Evolutionary conservation across 2,888 invertebrate genomes (phyloP), one percentile per base, ranked within the genome.

Genomic region (Conomelus anceps): DNA sequence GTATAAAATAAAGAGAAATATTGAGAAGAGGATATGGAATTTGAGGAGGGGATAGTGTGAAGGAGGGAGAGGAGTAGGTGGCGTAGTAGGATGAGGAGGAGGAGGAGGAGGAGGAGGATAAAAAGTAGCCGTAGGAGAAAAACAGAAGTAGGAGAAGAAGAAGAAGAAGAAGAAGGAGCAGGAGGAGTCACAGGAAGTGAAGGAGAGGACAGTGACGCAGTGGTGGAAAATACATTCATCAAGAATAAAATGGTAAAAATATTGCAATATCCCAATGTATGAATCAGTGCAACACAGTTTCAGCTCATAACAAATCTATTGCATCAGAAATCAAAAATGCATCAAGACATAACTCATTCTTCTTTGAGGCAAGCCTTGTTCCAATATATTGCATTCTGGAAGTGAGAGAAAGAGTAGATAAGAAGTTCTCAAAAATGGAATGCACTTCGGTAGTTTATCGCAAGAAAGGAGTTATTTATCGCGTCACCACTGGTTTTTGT

Each of bases 151-250:
- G 34, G 29, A 88, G 89, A 85, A 23, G 85, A 85, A 89, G 84
- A 88, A 24, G 85, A 85, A 89, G 34, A 88, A 34, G 85, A 88
- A 88, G 89, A 89, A 22, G 84, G 89, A 89, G 89, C 87, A 24
- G 84, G 85, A 24, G 20, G 85, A 86, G 88, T 3, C 34, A 29
- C 92, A 90, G 17, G 17, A 41, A 17, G 41, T 13, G 41, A 41
- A 41, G 41, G 41, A 41, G 41, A 17, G n/a, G n/a, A n/a, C n/a
- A n/a, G n/a, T n/a, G n/a, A n/a, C n/a, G 34, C 11, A 34, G 11
- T 9, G 34, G 13, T 34, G 11, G 34, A 34, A 13, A 17, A 17
- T 13, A 17, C 34, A 4, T 34, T 17, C 6, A 34, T 17, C 34
- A 17, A 17, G 34, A 34, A 34, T 34, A 34, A 17, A 11, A 34